phyloP scores from a whole-genome alignment of 2,888 invertebrate species.

The Melanostoma scalare region DNA sequence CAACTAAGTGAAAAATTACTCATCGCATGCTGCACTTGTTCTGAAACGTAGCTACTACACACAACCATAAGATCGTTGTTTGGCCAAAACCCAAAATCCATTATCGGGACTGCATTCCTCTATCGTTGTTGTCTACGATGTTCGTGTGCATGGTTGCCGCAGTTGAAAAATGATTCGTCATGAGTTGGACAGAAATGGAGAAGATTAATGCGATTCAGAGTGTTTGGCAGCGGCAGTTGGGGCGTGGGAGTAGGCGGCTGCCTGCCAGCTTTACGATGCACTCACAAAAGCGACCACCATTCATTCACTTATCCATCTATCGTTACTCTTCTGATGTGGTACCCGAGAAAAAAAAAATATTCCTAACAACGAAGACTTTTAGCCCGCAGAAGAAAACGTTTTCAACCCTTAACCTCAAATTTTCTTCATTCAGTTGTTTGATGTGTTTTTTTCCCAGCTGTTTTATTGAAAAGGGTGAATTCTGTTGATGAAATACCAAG shows the following conservation, averaged over 20 bases:
- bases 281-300: conserved; percentile 70
- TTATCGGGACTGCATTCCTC: conserved; percentile 68
- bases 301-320: conserved; percentile 72
- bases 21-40: conserved; percentile 59
- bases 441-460: conserved; percentile 30
- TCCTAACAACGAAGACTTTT: conserved; percentile 39
- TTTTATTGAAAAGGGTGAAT: background rate
- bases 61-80: conserved; percentile 20
- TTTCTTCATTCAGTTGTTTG: conserved; percentile 63
- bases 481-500: background rate
- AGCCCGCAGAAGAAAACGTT: conserved; percentile 43
- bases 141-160: conserved; percentile 64
- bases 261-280: conserved; percentile 48
- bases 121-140: conserved; percentile 37
- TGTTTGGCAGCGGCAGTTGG: conserved; percentile 68
- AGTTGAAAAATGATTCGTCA: conserved; percentile 73
- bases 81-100: conserved; percentile 71
- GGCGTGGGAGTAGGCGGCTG: conserved; percentile 68
- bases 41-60: conserved; percentile 22
- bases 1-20: conserved; percentile 1
- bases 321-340: conserved; percentile 51
- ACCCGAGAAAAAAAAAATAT: conserved; percentile 16
- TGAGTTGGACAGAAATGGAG: conserved; percentile 67
- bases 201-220: conserved; percentile 72
- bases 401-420: conserved; percentile 63